These are phyloP conservation scores for Nothobranchius furzeri DNA, from an alignment of 2,113 vertebrate species.

Conservation along the genomic window DNA sequence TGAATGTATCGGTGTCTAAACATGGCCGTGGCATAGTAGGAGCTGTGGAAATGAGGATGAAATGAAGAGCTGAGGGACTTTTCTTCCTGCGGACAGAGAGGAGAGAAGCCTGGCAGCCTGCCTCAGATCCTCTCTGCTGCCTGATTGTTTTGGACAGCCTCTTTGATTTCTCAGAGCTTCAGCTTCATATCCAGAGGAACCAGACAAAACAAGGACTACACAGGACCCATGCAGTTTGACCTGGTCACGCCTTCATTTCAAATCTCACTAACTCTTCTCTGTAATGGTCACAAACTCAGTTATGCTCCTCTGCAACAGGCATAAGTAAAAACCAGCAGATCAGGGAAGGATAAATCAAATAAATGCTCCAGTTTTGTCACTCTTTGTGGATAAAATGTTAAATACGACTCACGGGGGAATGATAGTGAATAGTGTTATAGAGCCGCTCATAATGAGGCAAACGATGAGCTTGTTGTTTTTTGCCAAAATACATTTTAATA, in stretches of 20 bases:
- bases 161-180: conserved; percentile 23
- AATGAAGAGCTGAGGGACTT: conserved; percentile 24
- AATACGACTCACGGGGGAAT: background rate
- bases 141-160: conserved; percentile 48
- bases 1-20: conserved; percentile 41
- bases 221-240: conserved; percentile 10
- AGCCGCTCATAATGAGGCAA: too few relatives aligned
- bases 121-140: conserved; percentile 6
- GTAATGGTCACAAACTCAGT: conserved; percentile 13
- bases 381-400: background rate
- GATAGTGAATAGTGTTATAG: background rate
- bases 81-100: conserved; percentile 22
- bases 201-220: background rate
- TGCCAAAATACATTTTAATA: too few relatives aligned
- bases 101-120: conserved; percentile 30
- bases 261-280: conserved; percentile 7
- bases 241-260: conserved; percentile 10
- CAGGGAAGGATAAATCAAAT: conserved; percentile 37
- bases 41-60: conserved; percentile 35
- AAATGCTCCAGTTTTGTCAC: background rate
- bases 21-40: conserved; percentile 28
- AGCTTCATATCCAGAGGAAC: conserved; percentile 6
- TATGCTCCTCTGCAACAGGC: conserved; percentile 20
- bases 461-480: too few relatives aligned
- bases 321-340: conserved; percentile 22